Percentiles rank a stretch among this genome's conserved stretches.
Evolutionary conservation across 1,140 invertebrate species (phyloP).

Genomic region (Bombus superbus): DNA sequence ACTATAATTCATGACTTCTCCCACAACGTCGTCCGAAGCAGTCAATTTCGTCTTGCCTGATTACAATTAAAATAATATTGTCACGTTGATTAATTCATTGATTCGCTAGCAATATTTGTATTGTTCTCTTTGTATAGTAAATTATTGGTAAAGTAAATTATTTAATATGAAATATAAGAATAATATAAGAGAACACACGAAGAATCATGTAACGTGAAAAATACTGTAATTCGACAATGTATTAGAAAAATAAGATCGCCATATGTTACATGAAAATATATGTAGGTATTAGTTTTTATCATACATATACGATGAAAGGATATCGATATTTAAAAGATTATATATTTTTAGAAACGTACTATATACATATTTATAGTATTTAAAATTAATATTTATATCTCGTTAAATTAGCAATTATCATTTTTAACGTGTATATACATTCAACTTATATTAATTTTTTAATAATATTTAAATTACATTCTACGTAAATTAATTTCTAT

Average conservation of each 20-base stretch:
- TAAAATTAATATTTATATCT: background rate
- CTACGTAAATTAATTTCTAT: background rate
- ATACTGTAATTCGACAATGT: background rate
- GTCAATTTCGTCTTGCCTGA: background rate
- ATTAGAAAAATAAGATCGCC: background rate
- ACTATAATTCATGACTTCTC: too few relatives aligned
- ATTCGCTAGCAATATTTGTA: background rate
- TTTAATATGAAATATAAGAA: background rate
- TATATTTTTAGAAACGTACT: conserved; percentile 10
- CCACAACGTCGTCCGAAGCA: background rate
- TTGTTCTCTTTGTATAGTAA: background rate
- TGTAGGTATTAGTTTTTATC: background rate
- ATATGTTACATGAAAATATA: background rate
- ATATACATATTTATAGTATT: background rate
- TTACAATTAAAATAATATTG: background rate
- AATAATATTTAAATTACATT: background rate
- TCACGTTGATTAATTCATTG: background rate
- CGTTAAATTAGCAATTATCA: background rate
- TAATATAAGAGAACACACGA: background rate
- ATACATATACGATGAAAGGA: background rate
- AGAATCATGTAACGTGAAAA: background rate
- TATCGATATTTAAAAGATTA: background rate
- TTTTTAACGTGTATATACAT: background rate
- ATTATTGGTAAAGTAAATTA: background rate
- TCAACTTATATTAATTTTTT: background rate